phyloP scores from a whole-genome alignment of 2,113 vertebrate species.

The Prietella phreatophila region DNA sequence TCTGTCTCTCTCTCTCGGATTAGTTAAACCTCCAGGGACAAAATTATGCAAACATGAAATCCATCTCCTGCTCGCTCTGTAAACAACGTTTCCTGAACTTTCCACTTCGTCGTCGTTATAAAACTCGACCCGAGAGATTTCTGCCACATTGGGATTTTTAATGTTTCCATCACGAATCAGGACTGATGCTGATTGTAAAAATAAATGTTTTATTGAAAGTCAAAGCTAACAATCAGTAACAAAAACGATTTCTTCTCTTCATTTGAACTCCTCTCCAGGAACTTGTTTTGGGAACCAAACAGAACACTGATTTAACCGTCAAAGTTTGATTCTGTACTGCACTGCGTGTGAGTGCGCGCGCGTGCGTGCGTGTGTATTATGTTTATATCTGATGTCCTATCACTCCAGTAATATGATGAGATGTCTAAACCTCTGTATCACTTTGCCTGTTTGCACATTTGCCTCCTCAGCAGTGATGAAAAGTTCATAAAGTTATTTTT shows the following conservation, averaged over 20 bases:
- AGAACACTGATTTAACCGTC: neutral
- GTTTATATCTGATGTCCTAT: neutral
- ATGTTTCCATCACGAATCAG: neutral
- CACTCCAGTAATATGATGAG: neutral
- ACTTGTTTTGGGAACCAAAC: neutral
- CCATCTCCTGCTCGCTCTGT: conserved; percentile 45
- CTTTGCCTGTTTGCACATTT: neutral
- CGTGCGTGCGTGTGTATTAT: conserved; percentile 15
- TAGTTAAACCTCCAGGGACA: conserved; percentile 50
- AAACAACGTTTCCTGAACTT: conserved; percentile 42
- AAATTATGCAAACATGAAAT: conserved; percentile 54
- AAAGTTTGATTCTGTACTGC: neutral
- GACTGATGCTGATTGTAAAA: neutral
- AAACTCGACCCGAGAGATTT: conserved; percentile 10
- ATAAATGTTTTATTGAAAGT: neutral
- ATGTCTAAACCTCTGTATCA: neutral
- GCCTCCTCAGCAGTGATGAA: conserved; percentile 10
- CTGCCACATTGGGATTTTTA: neutral
- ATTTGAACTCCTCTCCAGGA: neutral
- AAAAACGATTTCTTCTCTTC: neutral
- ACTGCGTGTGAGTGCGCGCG: neutral
- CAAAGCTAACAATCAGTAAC: neutral
- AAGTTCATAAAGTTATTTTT: conserved; percentile 15
- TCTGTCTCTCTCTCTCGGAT: conserved; percentile 26
- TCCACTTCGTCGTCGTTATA: neutral